phyloP scores from a whole-genome alignment of 2,888 invertebrate species.

The Plagiodera versicolora region DNA sequence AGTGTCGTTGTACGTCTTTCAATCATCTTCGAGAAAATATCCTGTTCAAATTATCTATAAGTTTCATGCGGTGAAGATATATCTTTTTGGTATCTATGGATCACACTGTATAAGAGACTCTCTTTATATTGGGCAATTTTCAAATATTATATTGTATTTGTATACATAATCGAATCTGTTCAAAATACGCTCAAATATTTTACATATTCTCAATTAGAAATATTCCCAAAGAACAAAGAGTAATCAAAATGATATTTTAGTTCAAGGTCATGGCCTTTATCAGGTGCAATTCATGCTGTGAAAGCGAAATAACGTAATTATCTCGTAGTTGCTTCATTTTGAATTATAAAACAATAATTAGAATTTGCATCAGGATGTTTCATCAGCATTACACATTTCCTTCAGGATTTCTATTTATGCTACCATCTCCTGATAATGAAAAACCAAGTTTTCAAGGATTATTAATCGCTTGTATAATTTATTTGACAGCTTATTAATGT shows the following conservation, averaged over 20 bases:
- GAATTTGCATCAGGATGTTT: slow-evolving; percentile 30
- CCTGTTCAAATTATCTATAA: too few relatives aligned
- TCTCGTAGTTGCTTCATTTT: slow-evolving; percentile 25
- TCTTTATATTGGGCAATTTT: too few relatives aligned
- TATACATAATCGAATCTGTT: too few relatives aligned
- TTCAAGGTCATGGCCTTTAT: slow-evolving; percentile 19
- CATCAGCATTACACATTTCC: slow-evolving; percentile 22
- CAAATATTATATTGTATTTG: too few relatives aligned
- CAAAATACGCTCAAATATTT: background rate
- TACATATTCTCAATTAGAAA: background rate
- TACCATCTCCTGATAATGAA: slow-evolving; percentile 13
- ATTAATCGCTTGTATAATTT: background rate
- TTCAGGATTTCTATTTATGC: slow-evolving; percentile 13
- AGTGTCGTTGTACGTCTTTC: too few relatives aligned
- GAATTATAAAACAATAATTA: slow-evolving; percentile 32
- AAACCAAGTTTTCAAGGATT: slow-evolving; percentile 12
- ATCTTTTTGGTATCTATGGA: too few relatives aligned
- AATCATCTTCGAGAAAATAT: too few relatives aligned
- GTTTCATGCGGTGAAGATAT: too few relatives aligned
- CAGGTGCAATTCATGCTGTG: slow-evolving; percentile 13
- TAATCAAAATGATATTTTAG: slow-evolving; percentile 7
- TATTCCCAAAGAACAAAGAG: background rate
- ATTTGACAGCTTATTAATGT: too few relatives aligned
- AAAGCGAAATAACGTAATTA: slow-evolving; percentile 25
- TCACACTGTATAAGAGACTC: too few relatives aligned